Percentiles rank a stretch among this genome's conserved stretches.
phyloP scores from a whole-genome alignment of 2,888 invertebrate genomes.

The Lasiommata megera region DNA sequence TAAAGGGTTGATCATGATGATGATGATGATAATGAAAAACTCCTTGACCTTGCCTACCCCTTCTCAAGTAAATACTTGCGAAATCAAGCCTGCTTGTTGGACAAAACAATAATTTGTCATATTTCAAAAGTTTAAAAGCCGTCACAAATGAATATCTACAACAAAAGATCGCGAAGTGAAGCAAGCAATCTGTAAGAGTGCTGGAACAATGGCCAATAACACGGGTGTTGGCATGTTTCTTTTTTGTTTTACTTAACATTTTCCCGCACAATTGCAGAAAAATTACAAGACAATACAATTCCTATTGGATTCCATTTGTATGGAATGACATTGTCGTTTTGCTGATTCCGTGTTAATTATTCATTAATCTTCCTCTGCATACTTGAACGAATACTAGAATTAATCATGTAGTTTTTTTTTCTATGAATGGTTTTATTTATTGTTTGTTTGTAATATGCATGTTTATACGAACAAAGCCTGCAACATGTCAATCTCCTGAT shows the following conservation, averaged over 20 bases:
- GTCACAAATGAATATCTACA: constrained; percentile 15
- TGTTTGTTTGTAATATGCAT: too few species aligned
- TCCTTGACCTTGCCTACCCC: too few species aligned
- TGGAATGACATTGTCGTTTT: neutral
- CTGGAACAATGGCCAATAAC: constrained; percentile 25
- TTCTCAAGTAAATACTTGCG: too few species aligned
- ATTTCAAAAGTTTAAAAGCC: neutral
- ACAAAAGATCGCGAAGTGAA: constrained; percentile 20
- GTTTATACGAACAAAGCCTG: too few species aligned
- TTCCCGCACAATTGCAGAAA: constrained; percentile 13
- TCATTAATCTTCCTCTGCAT: neutral
- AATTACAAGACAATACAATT: constrained; percentile 6
- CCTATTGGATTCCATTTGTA: constrained; percentile 7
- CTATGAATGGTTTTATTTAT: too few species aligned
- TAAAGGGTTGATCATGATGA: too few species aligned
- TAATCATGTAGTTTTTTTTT: too few species aligned
- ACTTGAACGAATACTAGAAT: too few species aligned
- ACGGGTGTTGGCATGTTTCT: constrained; percentile 18
- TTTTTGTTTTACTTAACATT: constrained; percentile 18
- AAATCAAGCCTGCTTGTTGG: too few species aligned
- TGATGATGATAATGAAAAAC: too few species aligned
- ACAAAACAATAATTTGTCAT: too few species aligned
- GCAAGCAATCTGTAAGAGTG: constrained; percentile 18
- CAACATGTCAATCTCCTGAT: too few species aligned
- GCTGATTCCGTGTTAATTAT: neutral